Conservation (phyloP, 2,113 vertebrate species). For the Candoia aspera region DNA sequence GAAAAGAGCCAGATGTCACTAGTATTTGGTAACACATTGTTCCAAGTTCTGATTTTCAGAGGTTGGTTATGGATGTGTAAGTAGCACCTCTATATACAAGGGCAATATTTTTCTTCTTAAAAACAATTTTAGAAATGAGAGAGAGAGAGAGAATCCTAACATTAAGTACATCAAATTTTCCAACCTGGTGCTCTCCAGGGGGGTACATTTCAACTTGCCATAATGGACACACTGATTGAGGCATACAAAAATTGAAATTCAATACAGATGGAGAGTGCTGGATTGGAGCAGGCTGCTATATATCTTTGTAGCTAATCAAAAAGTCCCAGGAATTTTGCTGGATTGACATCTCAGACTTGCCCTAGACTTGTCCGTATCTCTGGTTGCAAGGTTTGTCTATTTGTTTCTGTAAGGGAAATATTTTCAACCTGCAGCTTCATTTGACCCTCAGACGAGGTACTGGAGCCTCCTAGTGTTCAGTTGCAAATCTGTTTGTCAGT, state of each 20-base stretch:
- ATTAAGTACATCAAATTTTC: neutral
- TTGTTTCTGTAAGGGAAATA: rapidly evolving
- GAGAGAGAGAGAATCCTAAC: neutral
- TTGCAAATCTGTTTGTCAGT: neutral
- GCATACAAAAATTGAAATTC: neutral
- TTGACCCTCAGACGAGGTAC: conserved; percentile 50
- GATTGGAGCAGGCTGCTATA: neutral
- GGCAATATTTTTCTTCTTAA: neutral
- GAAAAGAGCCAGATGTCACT: neutral
- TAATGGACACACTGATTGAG: neutral
- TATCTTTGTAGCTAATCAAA: neutral
- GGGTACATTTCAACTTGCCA: neutral
- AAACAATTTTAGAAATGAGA: neutral
- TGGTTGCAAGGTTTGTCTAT: neutral
- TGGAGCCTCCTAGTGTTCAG: conserved; percentile 63
- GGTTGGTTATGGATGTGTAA: neutral
- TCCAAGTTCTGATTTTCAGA: neutral
- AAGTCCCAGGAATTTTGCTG: neutral
- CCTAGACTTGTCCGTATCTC: neutral
- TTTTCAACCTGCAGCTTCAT: conserved; percentile 17
- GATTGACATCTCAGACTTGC: neutral
- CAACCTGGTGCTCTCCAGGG: neutral
- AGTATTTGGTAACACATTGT: neutral
- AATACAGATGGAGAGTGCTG: neutral
- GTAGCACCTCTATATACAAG: neutral